Conservation (phyloP, 1,140 invertebrate genomes). For the Plodia interpunctella region DNA sequence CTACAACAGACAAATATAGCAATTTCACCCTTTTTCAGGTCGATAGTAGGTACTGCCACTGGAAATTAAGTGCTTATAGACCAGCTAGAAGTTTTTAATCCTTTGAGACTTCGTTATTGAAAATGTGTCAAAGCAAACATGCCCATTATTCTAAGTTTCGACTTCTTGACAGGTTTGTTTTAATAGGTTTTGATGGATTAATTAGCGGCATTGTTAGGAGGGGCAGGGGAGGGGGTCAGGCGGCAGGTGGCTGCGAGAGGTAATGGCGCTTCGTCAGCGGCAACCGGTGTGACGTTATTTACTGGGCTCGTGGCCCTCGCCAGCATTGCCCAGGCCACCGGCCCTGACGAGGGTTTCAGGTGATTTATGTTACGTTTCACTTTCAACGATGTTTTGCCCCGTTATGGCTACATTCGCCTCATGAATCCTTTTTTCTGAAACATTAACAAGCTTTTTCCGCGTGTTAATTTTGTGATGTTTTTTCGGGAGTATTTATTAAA, state of each 20-base stretch:
- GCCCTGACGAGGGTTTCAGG: constrained; percentile 52
- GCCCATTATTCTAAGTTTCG: not conserved
- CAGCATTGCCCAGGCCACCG: constrained; percentile 29
- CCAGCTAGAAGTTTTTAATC: too few species aligned
- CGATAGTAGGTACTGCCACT: too few species aligned
- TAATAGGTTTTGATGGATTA: constrained; percentile 1
- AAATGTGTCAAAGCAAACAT: not conserved
- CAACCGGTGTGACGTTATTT: constrained; percentile 55
- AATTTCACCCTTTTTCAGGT: too few species aligned
- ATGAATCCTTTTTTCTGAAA: constrained; percentile 10
- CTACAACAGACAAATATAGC: too few species aligned
- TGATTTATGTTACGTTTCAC: constrained; percentile 69
- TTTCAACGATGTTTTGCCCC: constrained; percentile 47
- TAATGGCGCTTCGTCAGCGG: constrained; percentile 40
- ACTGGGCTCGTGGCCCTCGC: constrained; percentile 33
- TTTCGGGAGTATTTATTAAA: too few species aligned
- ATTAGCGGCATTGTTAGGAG: not conserved
- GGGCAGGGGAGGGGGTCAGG: constrained; percentile 9
- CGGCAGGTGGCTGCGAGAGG: constrained; percentile 18
- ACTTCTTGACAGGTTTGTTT: not conserved
- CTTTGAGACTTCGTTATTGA: not conserved
- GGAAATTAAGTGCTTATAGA: too few species aligned
- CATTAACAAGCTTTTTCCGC: constrained; percentile 10
- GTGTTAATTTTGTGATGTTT: not conserved
- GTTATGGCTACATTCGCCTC: constrained; percentile 30